These are phyloP conservation scores for Tipula helvola DNA, from an alignment of 2,888 invertebrate species.

Conservation along the genomic window DNA sequence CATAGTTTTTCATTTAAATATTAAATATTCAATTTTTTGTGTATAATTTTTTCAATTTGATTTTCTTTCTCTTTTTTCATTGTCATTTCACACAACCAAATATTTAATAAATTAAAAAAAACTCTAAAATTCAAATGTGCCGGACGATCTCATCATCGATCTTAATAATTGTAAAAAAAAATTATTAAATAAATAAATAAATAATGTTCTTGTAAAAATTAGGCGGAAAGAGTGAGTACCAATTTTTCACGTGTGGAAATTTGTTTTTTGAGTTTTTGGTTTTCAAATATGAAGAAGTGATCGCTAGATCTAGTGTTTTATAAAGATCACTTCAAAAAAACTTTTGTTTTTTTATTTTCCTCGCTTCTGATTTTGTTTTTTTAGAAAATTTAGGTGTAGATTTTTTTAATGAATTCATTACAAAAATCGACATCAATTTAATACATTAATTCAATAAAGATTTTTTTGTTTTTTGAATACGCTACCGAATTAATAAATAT, in stretches of 20 bases:
- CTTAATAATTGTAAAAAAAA: background rate
- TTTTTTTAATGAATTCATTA: background rate
- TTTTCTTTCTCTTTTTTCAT: background rate
- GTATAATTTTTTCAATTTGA: background rate
- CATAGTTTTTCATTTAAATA: background rate
- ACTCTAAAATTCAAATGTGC: background rate
- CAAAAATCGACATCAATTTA: background rate
- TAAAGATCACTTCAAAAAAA: background rate
- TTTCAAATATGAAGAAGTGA: background rate
- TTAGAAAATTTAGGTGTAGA: background rate
- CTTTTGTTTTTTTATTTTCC: background rate
- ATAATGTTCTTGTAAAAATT: constrained; percentile 17
- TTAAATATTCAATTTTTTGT: background rate
- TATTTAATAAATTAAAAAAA: background rate
- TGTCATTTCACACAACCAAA: background rate
- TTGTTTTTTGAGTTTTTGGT: constrained; percentile 10
- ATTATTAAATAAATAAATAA: background rate
- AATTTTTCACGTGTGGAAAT: constrained; percentile 15
- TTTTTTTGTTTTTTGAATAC: constrained; percentile 4
- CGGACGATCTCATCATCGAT: background rate
- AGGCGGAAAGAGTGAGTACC: constrained; percentile 37
- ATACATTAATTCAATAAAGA: background rate
- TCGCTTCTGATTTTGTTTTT: background rate
- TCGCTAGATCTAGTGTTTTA: constrained; percentile 10
- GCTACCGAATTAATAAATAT: background rate